These are phyloP conservation scores for Hemitrygon akajei DNA, from an alignment of 2,797 vertebrate genomes.

Conservation along the genomic window DNA sequence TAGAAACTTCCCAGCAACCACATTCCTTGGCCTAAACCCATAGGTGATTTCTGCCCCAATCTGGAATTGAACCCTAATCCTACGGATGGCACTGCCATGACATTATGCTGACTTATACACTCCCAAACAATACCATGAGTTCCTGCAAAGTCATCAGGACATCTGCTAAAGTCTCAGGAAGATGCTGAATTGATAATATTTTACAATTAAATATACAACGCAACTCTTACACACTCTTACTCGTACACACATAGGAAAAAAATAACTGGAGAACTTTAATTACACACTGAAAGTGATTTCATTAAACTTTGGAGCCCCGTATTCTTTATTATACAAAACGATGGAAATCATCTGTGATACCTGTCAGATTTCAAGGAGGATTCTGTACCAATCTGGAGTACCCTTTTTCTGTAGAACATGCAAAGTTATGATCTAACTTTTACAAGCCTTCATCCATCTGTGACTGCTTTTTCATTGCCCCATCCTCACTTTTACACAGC, in stretches of 20 bases:
- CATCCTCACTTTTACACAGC: too few species aligned
- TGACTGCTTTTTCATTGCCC: too few species aligned
- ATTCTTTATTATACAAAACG: not conserved
- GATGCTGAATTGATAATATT: not conserved
- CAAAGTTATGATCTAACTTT: not conserved
- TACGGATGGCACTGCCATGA: too few species aligned
- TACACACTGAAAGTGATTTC: not conserved
- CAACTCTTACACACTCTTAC: too few species aligned
- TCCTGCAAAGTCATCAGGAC: not conserved
- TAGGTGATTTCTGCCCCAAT: not conserved
- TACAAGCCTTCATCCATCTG: too few species aligned
- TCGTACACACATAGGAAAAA: too few species aligned
- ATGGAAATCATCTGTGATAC: not conserved
- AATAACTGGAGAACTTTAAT: not conserved
- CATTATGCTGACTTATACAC: too few species aligned
- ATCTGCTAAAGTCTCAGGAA: too few species aligned
- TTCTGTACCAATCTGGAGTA: not conserved
- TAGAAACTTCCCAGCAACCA: not conserved
- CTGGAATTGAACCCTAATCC: not conserved
- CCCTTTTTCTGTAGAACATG: not conserved
- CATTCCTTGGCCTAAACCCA: not conserved
- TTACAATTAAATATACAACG: not conserved
- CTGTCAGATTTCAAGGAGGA: not conserved
- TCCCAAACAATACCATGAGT: not conserved
- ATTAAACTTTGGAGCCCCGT: not conserved